A percentile compares a stretch with the other conserved stretches of the same genome.
phyloP scores from a whole-genome alignment of 2,113 vertebrate species.

The Brachionichthys hirsutus region DNA sequence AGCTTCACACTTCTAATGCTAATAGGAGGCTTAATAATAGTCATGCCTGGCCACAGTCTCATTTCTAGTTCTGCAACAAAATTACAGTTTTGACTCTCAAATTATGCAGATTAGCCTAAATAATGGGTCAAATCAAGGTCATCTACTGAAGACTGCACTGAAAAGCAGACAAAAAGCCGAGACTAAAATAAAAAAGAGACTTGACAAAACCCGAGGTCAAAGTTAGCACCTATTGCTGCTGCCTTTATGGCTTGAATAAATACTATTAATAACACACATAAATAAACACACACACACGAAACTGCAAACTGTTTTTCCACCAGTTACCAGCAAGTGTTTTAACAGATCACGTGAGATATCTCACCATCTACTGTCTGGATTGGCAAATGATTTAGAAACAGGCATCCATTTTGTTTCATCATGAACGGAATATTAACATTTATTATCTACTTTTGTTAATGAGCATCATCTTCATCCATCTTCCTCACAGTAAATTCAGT shows the following conservation, averaged over 20 bases:
- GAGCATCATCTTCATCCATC: too few relatives aligned
- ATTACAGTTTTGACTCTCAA: constrained; percentile 33
- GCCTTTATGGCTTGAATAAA: too few relatives aligned
- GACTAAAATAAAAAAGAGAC: background rate
- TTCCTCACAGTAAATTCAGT: too few relatives aligned
- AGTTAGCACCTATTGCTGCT: background rate
- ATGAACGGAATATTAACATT: background rate
- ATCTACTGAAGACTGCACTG: constrained; percentile 26
- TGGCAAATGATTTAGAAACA: background rate
- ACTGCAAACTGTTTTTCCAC: too few relatives aligned
- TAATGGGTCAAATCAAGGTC: constrained; percentile 31
- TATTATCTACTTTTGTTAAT: too few relatives aligned
- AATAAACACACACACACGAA: background rate
- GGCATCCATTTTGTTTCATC: background rate
- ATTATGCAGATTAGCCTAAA: constrained; percentile 48
- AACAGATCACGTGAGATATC: background rate
- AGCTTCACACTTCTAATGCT: constrained; percentile 1
- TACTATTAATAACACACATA: too few relatives aligned
- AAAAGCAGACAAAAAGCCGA: constrained; percentile 24
- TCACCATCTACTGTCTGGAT: background rate
- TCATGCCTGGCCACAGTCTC: constrained; percentile 1
- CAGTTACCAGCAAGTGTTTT: background rate
- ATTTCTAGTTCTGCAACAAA: constrained; percentile 19
- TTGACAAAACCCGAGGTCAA: constrained; percentile 17
- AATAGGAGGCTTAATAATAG: constrained; percentile 18